Conservation (phyloP, 2,113 vertebrate species). For the Erythrolamprus reginae region DNA sequence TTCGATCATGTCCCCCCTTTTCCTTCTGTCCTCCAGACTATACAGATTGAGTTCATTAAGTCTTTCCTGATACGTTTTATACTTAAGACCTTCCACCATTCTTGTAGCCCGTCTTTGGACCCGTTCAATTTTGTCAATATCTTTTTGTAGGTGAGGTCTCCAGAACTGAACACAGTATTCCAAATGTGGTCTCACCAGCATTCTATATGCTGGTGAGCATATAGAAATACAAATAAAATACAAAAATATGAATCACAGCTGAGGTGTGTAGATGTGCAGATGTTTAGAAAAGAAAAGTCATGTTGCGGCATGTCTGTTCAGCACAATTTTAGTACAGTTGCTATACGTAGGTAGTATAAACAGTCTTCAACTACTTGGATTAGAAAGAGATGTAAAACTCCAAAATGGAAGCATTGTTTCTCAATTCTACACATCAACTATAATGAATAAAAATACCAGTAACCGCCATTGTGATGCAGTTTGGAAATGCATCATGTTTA, state of each 20-base stretch:
- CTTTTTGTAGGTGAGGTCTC: too few species aligned
- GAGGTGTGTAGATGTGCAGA: neutral
- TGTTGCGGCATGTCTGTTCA: neutral
- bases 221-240: neutral
- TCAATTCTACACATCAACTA: neutral
- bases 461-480: neutral
- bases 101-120: too few species aligned
- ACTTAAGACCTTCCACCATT: too few species aligned
- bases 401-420: neutral
- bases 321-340: neutral
- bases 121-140: too few species aligned
- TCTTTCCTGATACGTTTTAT: too few species aligned
- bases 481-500: neutral
- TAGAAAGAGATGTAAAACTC: neutral
- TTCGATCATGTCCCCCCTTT: too few species aligned
- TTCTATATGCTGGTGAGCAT: too few species aligned
- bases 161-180: too few species aligned
- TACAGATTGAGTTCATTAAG: too few species aligned
- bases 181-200: too few species aligned
- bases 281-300: neutral
- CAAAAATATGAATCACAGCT: neutral
- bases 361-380: neutral
- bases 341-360: neutral
- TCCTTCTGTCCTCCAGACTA: too few species aligned
- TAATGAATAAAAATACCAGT: neutral